Evolutionary conservation across 2,888 invertebrate genomes (phyloP).

Genomic region (Cephalotes varians): DNA sequence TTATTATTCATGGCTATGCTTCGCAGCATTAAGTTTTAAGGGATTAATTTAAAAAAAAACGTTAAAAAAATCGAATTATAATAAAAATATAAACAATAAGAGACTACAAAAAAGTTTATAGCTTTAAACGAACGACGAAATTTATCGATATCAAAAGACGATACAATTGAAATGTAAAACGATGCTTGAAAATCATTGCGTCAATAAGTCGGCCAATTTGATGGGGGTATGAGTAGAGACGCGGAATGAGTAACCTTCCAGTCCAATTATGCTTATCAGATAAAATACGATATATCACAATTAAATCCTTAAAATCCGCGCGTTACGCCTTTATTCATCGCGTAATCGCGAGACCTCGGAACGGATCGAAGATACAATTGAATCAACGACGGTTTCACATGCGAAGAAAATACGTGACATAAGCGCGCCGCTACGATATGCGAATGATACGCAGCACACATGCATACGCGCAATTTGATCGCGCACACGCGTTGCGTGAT

Average conservation of each 20-base stretch:
- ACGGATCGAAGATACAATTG: slow-evolving; percentile 65
- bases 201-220: slow-evolving; percentile 7
- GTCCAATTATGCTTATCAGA: slow-evolving; percentile 49
- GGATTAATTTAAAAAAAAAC: neutral
- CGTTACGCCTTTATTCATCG: slow-evolving; percentile 37
- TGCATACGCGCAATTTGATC: slow-evolving; percentile 23
- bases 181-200: slow-evolving; percentile 50
- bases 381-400: slow-evolving; percentile 49
- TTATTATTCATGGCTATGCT: neutral
- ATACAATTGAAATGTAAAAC: neutral
- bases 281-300: slow-evolving; percentile 57
- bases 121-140: neutral
- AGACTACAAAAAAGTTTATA: neutral
- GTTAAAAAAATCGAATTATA: neutral
- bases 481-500: neutral
- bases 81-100: neutral
- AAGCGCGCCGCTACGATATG: slow-evolving; percentile 1
- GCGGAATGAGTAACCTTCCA: slow-evolving; percentile 60
- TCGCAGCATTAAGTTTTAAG: neutral
- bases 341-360: slow-evolving; percentile 56
- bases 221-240: too few species aligned
- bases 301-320: slow-evolving; percentile 59
- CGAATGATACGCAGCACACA: slow-evolving; percentile 4
- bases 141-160: neutral
- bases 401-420: slow-evolving; percentile 36